Conservation (phyloP, 1,140 invertebrate genomes). For the Meloidogyne chitwoodi region DNA sequence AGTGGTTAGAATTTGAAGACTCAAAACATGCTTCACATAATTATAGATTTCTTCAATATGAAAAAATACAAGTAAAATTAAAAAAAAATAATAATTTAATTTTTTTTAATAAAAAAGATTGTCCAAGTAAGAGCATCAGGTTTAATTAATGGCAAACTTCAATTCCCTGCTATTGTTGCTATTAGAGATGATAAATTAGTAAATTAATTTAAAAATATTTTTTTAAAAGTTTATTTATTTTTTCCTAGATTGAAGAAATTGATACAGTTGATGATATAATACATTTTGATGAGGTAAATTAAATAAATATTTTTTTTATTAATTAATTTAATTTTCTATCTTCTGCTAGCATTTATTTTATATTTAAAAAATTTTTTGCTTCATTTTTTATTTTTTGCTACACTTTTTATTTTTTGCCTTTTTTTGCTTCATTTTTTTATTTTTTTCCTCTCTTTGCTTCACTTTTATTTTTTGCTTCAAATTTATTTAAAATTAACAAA, state of each 20-base stretch:
- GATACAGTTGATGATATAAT: constrained; percentile 20
- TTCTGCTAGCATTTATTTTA: too few relatives aligned
- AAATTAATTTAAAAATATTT: constrained; percentile 8
- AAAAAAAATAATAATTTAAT: not conserved
- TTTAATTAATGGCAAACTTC: constrained; percentile 38
- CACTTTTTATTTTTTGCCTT: too few relatives aligned
- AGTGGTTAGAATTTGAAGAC: constrained; percentile 22
- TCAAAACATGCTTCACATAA: not conserved
- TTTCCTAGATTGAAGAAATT: constrained; percentile 24
- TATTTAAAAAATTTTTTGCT: too few relatives aligned
- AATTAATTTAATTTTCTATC: too few relatives aligned
- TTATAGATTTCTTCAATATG: constrained; percentile 15
- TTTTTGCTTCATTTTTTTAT: too few relatives aligned
- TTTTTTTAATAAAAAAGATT: constrained; percentile 15
- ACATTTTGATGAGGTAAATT: constrained; percentile 25
- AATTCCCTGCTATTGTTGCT: constrained; percentile 38
- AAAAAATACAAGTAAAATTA: constrained; percentile 32
- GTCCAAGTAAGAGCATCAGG: constrained; percentile 46
- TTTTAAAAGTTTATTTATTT: not conserved
- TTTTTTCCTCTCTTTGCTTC: too few relatives aligned
- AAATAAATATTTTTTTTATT: not conserved
- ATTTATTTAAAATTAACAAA: too few relatives aligned
- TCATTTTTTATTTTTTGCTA: too few relatives aligned
- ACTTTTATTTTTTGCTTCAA: not conserved
- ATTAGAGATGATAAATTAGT: constrained; percentile 35